Evolutionary conservation across 2,113 vertebrate genomes (phyloP), one percentile per base, ranked within the genome.

Genomic region (Salvelinus namaycush): DNA sequence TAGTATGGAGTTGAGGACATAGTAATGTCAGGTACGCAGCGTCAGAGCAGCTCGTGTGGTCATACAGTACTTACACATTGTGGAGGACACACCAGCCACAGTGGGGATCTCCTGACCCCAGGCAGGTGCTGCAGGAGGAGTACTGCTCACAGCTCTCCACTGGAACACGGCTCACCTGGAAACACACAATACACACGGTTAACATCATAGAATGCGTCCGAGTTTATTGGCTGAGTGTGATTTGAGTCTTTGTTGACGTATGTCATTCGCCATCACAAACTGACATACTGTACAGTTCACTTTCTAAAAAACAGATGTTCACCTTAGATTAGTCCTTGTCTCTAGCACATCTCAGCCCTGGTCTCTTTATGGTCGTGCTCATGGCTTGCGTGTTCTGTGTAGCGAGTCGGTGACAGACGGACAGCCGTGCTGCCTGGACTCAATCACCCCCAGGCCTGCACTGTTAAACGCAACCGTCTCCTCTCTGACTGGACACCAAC

Each of bases 21-120:
- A 39, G 8, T 39, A 9, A 39, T 39, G 39, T 44, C 9, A 44
- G 8, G 39, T 12, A 44, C 0, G 9, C 8, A n/a, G 20, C 1
- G 20, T 64, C 8, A 13, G 70, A 48, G n/a, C 1, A 14, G 14
- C 12, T 48, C 34, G 29, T 31, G 39, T 44, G 39, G 7, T 5
- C 4, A 4, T 75, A 24, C 82, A 44, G 39, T 44, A 98, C 97
- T 99, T 87, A 99, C 97, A 94, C 68, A 73, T 96, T 98, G 81
- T 98, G 96, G 5, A 99, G 94, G 81, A 99, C 95, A 87, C 97
- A 98, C 97, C 97, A 99, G 85, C 97, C 97, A 0, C 97, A 99
- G 90, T 99, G 97, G 75, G 97, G 97, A 86, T 99, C 97, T 74
- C 94, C 93, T 24, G 97, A 98, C 69, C 96, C 96, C 87, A 99